Evolutionary conservation across 2,797 vertebrate species (phyloP), one percentile per base, ranked within the genome.

Genomic region (Propithecus perrieri): DNA sequence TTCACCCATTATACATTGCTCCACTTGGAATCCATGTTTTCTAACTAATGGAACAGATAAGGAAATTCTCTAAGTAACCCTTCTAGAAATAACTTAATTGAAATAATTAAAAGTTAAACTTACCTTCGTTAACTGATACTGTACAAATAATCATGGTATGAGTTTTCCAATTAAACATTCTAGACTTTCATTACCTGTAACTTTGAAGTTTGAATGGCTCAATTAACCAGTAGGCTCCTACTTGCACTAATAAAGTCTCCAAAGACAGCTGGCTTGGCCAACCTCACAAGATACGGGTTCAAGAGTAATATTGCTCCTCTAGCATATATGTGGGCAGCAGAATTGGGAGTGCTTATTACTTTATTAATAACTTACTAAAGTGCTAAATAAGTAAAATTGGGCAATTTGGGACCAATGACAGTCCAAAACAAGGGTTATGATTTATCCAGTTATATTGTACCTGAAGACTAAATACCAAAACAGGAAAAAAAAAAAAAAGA

Each of bases 21-120:
- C 61, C 41, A 85, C 96, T 96, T 98, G 95, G 96, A 95, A 97
- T 97, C 96, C 91, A 81, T 98, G 91, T 41, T 97, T 98, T 97
- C 97, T 98, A 97, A 98, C 97, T 98, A 97, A 96, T 96, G 96
- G 91, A 98, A 97, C 53, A 81, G 97, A 97, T 85, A 97, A 97
- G 89, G 74, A 91, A 97, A 98, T 98, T 98, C 96, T 98, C 97
- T 89, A 96, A 98, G 98, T 98, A 98, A 98, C 97, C 98, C 98
- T 98, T 98, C 97, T 96, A 98, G 98, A 98, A 98, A 98, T 98
- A 98, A 98, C 98, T 98, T 98, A 98, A 98, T 98, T 98, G 97
- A 98, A 98, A 98, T 98, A 98, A 98, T 98, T 98, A 98, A 98
- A 98, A 98, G 97, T 98, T 92, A 98, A 98, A 96, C 96, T 97